phyloP scores from a whole-genome alignment of 2,888 invertebrate genomes.

The Eristalinus sepulchralis region DNA sequence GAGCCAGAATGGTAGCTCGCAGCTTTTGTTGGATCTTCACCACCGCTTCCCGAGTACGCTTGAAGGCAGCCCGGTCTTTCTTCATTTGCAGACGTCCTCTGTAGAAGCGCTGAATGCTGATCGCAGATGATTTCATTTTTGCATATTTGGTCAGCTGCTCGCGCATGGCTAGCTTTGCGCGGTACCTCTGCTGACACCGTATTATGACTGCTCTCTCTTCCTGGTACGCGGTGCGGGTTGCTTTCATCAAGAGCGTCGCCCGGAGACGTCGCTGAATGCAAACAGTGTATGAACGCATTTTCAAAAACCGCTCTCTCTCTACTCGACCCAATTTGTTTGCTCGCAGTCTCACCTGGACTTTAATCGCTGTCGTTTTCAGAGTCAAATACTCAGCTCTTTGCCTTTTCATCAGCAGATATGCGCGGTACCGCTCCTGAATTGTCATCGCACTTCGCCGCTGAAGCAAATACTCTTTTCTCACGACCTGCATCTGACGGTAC shows the following conservation, averaged over 20 bases:
- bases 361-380: constrained; percentile 62
- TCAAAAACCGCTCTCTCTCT: constrained; percentile 68
- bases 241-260: constrained; percentile 77
- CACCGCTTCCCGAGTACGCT: constrained; percentile 73
- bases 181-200: constrained; percentile 76
- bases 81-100: constrained; percentile 75
- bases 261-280: constrained; percentile 81
- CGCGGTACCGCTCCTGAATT: constrained; percentile 73
- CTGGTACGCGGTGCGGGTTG: constrained; percentile 72
- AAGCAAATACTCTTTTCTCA: constrained; percentile 73
- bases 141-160: constrained; percentile 65
- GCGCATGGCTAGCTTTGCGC: constrained; percentile 75
- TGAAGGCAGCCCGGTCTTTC: constrained; percentile 72
- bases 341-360: constrained; percentile 74
- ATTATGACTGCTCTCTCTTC: constrained; percentile 73
- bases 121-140: constrained; percentile 30
- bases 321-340: constrained; percentile 73
- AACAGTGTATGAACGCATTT: constrained; percentile 75
- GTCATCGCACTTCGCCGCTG: constrained; percentile 65
- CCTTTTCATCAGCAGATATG: constrained; percentile 73
- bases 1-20: constrained; percentile 77
- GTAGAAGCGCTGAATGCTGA: constrained; percentile 74
- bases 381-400: constrained; percentile 70
- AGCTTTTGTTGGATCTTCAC: constrained; percentile 76
- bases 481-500: constrained; percentile 67